Evolutionary conservation across 2,797 vertebrate genomes (phyloP).

Genomic region (Premnoplex brunnescens): DNA sequence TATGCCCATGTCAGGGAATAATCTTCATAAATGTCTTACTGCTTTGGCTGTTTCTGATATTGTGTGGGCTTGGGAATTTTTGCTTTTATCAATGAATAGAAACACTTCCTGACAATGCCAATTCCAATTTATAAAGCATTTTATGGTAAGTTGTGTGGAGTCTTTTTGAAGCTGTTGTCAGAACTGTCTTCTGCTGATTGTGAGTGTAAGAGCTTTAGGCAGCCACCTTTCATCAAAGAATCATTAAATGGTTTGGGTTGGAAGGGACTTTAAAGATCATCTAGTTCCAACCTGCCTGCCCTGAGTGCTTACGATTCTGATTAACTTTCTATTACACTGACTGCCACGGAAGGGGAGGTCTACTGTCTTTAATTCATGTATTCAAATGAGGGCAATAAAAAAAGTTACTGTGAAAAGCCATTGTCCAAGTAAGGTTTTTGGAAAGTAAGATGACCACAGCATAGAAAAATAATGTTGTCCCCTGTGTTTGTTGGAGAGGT

Average conservation of each 20-base stretch:
- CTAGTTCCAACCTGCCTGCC: background rate
- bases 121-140: background rate
- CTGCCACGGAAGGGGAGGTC: no score
- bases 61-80: background rate
- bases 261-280: background rate
- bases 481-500: background rate
- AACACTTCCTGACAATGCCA: background rate
- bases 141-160: background rate
- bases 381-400: background rate
- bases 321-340: background rate
- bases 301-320: background rate
- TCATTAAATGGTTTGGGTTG: background rate
- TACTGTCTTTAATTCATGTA: background rate
- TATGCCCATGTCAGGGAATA: background rate
- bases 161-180: background rate
- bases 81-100: background rate
- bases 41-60: background rate
- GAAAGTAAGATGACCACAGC: background rate
- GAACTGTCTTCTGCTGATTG: background rate
- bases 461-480: background rate
- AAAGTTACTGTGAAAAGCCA: background rate
- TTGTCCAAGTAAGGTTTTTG: background rate
- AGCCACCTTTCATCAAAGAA: background rate
- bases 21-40: background rate
- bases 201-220: background rate